These are phyloP conservation scores for Colostygia pectinataria DNA, from an alignment of 2,888 invertebrate species.

Conservation along the genomic window DNA sequence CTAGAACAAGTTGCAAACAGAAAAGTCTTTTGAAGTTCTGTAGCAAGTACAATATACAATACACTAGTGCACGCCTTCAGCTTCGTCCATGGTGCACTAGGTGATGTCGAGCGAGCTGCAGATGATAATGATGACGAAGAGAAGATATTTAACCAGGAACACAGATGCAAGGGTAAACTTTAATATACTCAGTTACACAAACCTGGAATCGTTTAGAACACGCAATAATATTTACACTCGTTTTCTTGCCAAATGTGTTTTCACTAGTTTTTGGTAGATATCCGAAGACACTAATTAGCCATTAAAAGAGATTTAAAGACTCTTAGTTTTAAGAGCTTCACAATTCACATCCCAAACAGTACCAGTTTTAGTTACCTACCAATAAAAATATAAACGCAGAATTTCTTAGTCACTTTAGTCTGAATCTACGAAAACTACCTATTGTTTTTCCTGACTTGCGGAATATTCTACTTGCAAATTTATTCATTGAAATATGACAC, in stretches of 20 bases:
- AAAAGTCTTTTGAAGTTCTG: too few species aligned
- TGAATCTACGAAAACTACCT: slow-evolving; percentile 10
- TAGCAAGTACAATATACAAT: too few species aligned
- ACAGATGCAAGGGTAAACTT: too few species aligned
- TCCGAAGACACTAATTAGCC: slow-evolving; percentile 49
- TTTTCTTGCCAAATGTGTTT: slow-evolving; percentile 39
- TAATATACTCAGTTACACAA: slow-evolving; percentile 1
- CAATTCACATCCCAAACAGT: slow-evolving; percentile 12
- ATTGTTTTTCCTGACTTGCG: slow-evolving; percentile 12
- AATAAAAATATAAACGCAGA: not conserved
- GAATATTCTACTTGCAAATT: slow-evolving; percentile 21
- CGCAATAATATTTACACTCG: slow-evolving; percentile 41
- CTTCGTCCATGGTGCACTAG: too few species aligned
- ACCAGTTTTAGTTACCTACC: not conserved
- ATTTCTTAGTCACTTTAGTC: too few species aligned
- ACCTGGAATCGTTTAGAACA: slow-evolving; percentile 20
- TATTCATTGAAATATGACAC: slow-evolving; percentile 34
- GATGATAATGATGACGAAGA: too few species aligned
- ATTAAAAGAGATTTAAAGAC: slow-evolving; percentile 39
- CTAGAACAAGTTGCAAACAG: not conserved
- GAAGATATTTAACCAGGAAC: too few species aligned
- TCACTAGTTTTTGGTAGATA: slow-evolving; percentile 46
- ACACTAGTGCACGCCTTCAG: too few species aligned
- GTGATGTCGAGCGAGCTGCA: too few species aligned
- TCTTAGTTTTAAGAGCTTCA: slow-evolving; percentile 12